phyloP scores from a whole-genome alignment of 2,797 vertebrate species.

The Tamandua tetradactyla region DNA sequence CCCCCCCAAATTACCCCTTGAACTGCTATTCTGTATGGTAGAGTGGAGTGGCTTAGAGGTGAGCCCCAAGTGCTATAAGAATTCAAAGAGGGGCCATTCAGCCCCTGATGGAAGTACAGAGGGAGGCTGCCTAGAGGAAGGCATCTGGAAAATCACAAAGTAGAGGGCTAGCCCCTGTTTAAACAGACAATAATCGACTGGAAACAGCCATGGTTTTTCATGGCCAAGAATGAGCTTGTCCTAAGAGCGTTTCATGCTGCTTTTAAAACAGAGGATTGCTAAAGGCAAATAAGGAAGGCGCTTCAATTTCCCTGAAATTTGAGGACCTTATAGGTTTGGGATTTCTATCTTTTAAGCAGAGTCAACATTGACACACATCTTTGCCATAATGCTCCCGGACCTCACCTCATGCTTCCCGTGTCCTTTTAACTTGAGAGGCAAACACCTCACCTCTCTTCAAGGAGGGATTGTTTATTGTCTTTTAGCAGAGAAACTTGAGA shows the following conservation, averaged over 20 bases:
- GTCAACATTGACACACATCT: conserved; percentile 62
- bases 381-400: conserved; percentile 54
- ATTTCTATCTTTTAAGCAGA: conserved; percentile 57
- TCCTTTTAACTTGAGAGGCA: conserved; percentile 74
- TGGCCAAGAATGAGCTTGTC: neutral
- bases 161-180: neutral
- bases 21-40: neutral
- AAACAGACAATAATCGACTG: conserved; percentile 4
- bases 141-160: neutral
- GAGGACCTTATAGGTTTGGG: conserved; percentile 37
- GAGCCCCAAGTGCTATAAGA: neutral
- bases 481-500: conserved; percentile 73
- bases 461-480: conserved; percentile 74
- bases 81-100: neutral
- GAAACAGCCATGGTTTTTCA: neutral
- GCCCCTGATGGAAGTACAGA: neutral
- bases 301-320: conserved; percentile 54
- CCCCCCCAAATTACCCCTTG: too few species aligned
- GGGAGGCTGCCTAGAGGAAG: neutral
- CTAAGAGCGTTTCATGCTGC: conserved; percentile 21
- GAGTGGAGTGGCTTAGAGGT: neutral
- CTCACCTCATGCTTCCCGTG: conserved; percentile 62
- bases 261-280: neutral
- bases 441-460: conserved; percentile 51
- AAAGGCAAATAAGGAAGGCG: conserved; percentile 5